Evolutionary conservation across 2,797 vertebrate species (phyloP), one percentile per base, ranked within the genome.

Genomic region (Hemibagrus guttatus): DNA sequence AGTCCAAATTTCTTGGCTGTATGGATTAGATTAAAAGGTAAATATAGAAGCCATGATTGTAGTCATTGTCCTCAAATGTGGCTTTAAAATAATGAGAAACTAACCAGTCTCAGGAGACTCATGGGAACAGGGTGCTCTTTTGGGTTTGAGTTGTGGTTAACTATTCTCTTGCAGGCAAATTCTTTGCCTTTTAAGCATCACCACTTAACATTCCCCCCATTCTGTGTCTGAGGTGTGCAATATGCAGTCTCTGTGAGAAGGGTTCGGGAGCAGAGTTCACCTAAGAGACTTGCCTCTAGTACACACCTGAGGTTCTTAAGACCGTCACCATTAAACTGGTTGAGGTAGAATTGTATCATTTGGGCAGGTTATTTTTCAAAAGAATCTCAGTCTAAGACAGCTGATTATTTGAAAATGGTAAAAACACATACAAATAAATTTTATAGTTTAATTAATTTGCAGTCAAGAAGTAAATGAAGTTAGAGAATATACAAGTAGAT

Each of bases 141-240:
- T 86, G 84, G 58, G 46, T 49, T n/a, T 52, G 39, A 81, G 81
- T 88, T 93, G 92, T 89, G 91, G 93, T 89, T 88, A 91, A 91
- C 91, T 89, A 83, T 90, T 90, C 89, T 91, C 88, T 92, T 85
- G 85, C 88, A 91, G 90, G 90, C 90, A 88, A 93, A 94, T 93
- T 94, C 92, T 92, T 89, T 89, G 90, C 90, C 90, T 92, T 93
- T 92, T 87, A 92, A 92, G 87, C 89, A 90, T 93, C 92, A 92
- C 92, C 92, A 91, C 91, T 93, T 93, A 92, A 92, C 91, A 93
- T 92, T 91, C 90, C 90, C 87, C 76, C 74, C 80, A 69, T 91
- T 94, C 92, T 94, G 91, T 87, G 35, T 93, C 91, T 91, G 88
- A 90, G 91, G 92, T 89, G 90, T 90, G 89, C 90, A 89, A 79